Base-by-base conservation (phyloP, 2,888 invertebrate species). In the Aphidoletes aphidimyza region DNA sequence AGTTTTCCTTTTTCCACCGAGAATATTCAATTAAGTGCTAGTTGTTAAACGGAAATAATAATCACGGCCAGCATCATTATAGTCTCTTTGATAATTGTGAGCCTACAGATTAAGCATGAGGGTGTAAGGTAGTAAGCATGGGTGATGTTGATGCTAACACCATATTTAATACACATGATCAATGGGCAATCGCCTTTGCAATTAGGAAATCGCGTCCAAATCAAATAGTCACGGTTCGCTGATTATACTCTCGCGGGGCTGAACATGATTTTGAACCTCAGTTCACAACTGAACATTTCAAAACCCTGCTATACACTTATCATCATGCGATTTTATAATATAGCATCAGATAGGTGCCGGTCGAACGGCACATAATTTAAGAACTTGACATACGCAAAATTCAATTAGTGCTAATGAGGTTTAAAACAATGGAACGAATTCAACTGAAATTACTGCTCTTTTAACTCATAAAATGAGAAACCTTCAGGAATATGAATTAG, bases 201-300 rank as follows among this genome's bases (percentile, higher is more conserved):
- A 54, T 54, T 54, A 54, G 54, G 54, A 54, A 54, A 54, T 54
- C 54, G 54, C 54, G 22, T 54, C 26, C 26, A 22, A 54, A 54
- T 54, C 54, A 26, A 54, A 54, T 54, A 54, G 54, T 22, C 22
- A 54, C 54, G 54, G 22, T 54, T 54, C 22, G 54, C 54, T 54
- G 54, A 54, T 54, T 11, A 2, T 26, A 54, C 22, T 54, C 14
- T 6, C 42, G 42, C 6, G 42, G 14, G n/a, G n/a, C n/a, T n/a
- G n/a, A n/a, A n/a, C n/a, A n/a, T n/a, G n/a, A n/a, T n/a, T n/a
- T n/a, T n/a, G n/a, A n/a, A n/a, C n/a, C n/a, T n/a, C n/a, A n/a
- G n/a, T n/a, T n/a, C n/a, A n/a, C n/a, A n/a, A n/a, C n/a, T n/a
- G n/a, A n/a, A n/a, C n/a, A n/a, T n/a, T n/a, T n/a, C n/a, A n/a